Evolutionary conservation across 2,888 invertebrate species (phyloP), one percentile per base, ranked within the genome.

Genomic region (Drosophila anomalipes): DNA sequence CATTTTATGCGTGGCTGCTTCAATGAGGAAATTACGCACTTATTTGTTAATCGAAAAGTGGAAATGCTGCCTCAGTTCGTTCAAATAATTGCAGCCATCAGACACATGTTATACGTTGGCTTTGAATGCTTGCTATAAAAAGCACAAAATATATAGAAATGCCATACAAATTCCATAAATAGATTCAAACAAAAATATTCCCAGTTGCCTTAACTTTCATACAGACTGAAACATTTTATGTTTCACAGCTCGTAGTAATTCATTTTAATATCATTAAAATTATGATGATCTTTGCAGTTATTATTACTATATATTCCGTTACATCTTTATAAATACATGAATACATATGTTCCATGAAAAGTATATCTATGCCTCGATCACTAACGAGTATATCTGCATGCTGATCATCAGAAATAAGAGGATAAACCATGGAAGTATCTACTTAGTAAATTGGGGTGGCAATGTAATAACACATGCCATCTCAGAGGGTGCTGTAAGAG

Each of bases 1-100:
- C 82, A 80, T 74, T 89, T 86, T 71, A 89, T 90, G 82, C 83
- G 86, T 81, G 77, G 79, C 77, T 90, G 80, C 62, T 63, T 79
- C 77, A 68, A 75, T 77, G 60, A 70, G 82, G 70, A 91, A 89
- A 89, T 89, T 86, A 86, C 80, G 82, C 79, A 91, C 83, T 88
- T 80, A 79, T 78, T 76, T 77, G 69, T 74, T 72, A 70, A 90
- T 82, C 73, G 86, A 74, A 86, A 77, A 76, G 89, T 83, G 77
- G 79, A 89, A 79, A 76, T 75, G 69, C 57, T 39, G 62, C 64
- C 59, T 66, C 41, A 39, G 44, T 47, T 68, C 63, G 72, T 58
- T 19, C 74, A 56, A 69, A 78, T 83, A 90, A 88, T 85, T 88
- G 70, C 70, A 49, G 63, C 51, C 67, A 57, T 73, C 44, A 63